Percentiles rank a stretch among this genome's conserved stretches.
phyloP scores from a whole-genome alignment of 2,113 vertebrate genomes.

The Scophthalmus maximus region DNA sequence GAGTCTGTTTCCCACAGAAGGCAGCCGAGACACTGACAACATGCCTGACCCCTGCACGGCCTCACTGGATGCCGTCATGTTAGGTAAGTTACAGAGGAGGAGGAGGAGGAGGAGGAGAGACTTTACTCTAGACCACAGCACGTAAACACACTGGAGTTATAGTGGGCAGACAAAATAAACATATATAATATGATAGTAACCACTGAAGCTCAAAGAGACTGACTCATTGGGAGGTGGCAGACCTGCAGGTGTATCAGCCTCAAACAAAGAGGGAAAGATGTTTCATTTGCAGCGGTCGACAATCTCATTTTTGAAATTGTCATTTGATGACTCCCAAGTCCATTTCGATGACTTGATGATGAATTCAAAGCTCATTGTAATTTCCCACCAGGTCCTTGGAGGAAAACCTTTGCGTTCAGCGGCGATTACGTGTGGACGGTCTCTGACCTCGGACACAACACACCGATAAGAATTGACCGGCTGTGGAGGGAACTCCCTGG shows the following conservation, averaged over 20 bases:
- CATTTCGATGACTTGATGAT: not conserved
- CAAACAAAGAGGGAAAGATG: no score
- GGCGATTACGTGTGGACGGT: constrained; percentile 90
- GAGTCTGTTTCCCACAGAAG: constrained; percentile 50
- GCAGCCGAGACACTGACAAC: constrained; percentile 26
- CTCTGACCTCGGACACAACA: constrained; percentile 84
- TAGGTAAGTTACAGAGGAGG: constrained; percentile 77
- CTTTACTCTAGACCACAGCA: no score
- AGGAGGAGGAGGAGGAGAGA: no score
- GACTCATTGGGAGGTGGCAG: not conserved
- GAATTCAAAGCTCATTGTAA: not conserved
- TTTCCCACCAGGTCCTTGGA: constrained; percentile 82
- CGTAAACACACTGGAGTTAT: no score
- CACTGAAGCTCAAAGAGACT: not conserved
- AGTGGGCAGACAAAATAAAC: no score
- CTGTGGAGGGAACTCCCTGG: constrained; percentile 89
- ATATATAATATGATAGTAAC: no score
- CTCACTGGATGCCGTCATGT: constrained; percentile 86
- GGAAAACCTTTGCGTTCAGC: constrained; percentile 90
- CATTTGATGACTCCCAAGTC: not conserved
- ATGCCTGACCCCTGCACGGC: constrained; percentile 87
- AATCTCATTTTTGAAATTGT: not conserved
- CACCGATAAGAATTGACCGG: constrained; percentile 79
- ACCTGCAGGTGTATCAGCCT: no score
- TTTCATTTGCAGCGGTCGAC: no score